Percentiles rank a stretch among this genome's conserved stretches.
Evolutionary conservation across 2,797 vertebrate genomes (phyloP).

Genomic region (Paratrypauchen microcephalus): DNA sequence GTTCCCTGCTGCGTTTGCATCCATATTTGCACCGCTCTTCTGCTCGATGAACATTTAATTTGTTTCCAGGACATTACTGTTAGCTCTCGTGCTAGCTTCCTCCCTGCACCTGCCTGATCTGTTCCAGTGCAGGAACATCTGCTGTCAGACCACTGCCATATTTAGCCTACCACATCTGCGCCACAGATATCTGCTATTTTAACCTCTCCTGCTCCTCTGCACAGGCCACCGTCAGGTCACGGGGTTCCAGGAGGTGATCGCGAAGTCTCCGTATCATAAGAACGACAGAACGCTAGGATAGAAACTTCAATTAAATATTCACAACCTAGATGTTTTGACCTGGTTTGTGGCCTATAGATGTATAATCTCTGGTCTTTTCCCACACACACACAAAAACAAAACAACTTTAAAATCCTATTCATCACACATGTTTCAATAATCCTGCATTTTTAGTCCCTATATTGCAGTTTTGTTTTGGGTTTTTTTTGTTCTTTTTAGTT

Average conservation of each 20-base stretch:
- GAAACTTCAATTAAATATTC: not conserved
- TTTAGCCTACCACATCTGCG: slow-evolving; percentile 1
- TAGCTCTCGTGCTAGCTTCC: not conserved
- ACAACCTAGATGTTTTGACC: too few relatives aligned
- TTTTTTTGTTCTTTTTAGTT: too few relatives aligned
- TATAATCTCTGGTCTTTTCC: not conserved
- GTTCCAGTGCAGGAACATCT: not conserved
- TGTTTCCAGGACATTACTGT: slow-evolving; percentile 1
- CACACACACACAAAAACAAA: too few relatives aligned
- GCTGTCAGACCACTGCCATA: not conserved
- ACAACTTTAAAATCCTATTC: too few relatives aligned
- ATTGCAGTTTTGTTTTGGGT: too few relatives aligned
- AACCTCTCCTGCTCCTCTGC: not conserved
- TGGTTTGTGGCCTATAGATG: not conserved
- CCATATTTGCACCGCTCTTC: not conserved
- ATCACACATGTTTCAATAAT: too few relatives aligned
- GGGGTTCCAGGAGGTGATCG: not conserved
- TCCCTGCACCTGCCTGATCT: not conserved
- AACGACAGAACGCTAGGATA: too few relatives aligned
- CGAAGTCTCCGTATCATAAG: too few relatives aligned
- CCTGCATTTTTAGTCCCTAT: too few relatives aligned
- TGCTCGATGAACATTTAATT: not conserved
- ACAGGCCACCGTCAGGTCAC: not conserved
- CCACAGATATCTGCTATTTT: not conserved
- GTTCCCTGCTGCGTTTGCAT: not conserved